phyloP scores from a whole-genome alignment of 2,113 vertebrate species.

The Puma concolor region DNA sequence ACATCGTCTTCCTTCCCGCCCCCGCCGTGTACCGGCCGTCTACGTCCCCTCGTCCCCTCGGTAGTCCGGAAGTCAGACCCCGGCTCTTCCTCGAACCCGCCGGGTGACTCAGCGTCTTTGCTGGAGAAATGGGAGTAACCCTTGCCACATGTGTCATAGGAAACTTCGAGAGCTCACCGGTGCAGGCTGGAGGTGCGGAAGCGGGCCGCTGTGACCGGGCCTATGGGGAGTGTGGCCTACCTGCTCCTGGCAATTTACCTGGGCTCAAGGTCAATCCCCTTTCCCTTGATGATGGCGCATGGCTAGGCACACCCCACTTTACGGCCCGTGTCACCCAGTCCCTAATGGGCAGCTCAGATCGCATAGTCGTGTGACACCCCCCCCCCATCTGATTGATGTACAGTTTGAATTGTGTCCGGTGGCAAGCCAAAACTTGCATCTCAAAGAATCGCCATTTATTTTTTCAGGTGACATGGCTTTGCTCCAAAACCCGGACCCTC shows the following conservation, averaged over 20 bases:
- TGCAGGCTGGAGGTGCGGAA: background rate
- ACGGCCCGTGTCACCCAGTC: background rate
- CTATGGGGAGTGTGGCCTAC: rapidly evolving
- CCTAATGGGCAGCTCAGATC: background rate
- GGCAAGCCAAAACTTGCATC: background rate
- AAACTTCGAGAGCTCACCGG: background rate
- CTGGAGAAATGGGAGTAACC: background rate
- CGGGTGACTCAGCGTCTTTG: background rate
- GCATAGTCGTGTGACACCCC: background rate
- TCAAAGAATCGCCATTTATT: background rate
- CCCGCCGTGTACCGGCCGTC: rapidly evolving
- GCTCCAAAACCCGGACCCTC: background rate
- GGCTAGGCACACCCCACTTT: no score
- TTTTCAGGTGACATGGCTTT: background rate
- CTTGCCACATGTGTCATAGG: background rate
- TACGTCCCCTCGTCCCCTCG: background rate
- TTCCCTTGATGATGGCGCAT: no score
- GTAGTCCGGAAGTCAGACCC: background rate
- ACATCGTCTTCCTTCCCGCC: background rate
- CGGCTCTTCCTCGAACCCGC: background rate
- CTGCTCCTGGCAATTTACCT: background rate
- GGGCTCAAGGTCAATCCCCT: background rate
- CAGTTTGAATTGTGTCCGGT: background rate
- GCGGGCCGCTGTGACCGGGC: background rate
- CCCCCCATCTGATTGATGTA: rapidly evolving